Conservation (phyloP, 2,888 invertebrate species). For the Pyrrhia umbra region DNA sequence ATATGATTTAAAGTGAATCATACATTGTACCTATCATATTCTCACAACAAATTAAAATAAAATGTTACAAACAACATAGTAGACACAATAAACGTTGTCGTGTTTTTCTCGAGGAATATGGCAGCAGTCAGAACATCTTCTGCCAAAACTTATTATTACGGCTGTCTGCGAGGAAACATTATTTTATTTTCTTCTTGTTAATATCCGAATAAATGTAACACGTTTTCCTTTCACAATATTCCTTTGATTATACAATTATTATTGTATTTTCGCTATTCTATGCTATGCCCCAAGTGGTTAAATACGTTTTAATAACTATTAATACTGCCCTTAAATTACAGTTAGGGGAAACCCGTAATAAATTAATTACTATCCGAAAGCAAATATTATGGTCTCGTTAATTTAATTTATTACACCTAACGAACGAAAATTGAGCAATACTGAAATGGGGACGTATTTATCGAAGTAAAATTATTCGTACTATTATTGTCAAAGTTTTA, state of each 20-base stretch:
- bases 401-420: slow-evolving; percentile 48
- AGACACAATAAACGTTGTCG: slow-evolving; percentile 25
- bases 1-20: slow-evolving; percentile 12
- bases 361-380: slow-evolving; percentile 50
- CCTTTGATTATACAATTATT: slow-evolving; percentile 56
- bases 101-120: slow-evolving; percentile 57
- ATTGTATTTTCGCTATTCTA: slow-evolving; percentile 48
- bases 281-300: slow-evolving; percentile 43
- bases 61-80: slow-evolving; percentile 12
- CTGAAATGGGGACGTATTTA: slow-evolving; percentile 52
- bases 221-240: slow-evolving; percentile 62
- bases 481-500: slow-evolving; percentile 59
- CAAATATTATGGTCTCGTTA: slow-evolving; percentile 52
- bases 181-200: slow-evolving; percentile 74
- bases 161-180: slow-evolving; percentile 68
- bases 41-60: slow-evolving; percentile 14
- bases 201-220: slow-evolving; percentile 65
- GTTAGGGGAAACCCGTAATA: slow-evolving; percentile 43
- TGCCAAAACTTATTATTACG: slow-evolving; percentile 73
- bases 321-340: slow-evolving; percentile 43
- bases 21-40: slow-evolving; percentile 1
- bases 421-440: slow-evolving; percentile 44
- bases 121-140: slow-evolving; percentile 64
- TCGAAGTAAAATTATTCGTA: slow-evolving; percentile 50
- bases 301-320: slow-evolving; percentile 46